Evolutionary conservation across 1,140 invertebrate species (phyloP), one percentile per base, ranked within the genome.

Genomic region (Meloidogyne chitwoodi): DNA sequence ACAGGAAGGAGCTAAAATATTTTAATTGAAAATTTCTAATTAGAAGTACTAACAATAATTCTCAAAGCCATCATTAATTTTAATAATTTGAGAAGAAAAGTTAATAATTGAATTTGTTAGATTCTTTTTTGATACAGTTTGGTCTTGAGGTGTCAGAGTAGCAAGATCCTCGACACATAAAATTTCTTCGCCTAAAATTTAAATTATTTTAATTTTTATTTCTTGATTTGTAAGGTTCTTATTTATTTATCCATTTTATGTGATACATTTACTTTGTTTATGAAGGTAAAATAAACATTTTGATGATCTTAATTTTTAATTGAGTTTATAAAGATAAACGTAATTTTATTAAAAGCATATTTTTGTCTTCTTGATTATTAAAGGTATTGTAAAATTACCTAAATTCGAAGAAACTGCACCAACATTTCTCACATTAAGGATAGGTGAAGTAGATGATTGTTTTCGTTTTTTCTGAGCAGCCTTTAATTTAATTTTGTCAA

Each of bases 401-500:
- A n/a, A n/a, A 22, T n/a, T 56, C 5, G 6, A 0, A n/a, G 48
- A 56, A 56, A 1, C 5, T n/a, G 48, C 4, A 22, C 0, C 19
- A n/a, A n/a, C 5, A 56, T 69, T 69, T 44, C 6, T 27, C 22
- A n/a, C 14, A n/a, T 61, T 69, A 19, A 19, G n/a, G 19, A 38
- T 29, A 14, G 61, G 10, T 44, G 26, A 19, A 14, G 34, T 26
- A 26, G 16, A 31, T 34, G 22, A 5, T 19, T 44, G 68, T 61
- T 8, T 41, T 1, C 31, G 61, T 29, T 41, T 41, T 31, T 69
- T 41, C 19, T 69, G 19, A 27, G 68, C 68, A n/a, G 70, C 56
- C 26, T 74, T 75, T 38, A 48, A 48, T 41, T 75, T 75, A 19
- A 61, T 61, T 75, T 75, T 75, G 31, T 64, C 26, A 70, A 75